phyloP scores from a whole-genome alignment of 2,888 invertebrate genomes.

The Pardosa pseudoannulata region DNA sequence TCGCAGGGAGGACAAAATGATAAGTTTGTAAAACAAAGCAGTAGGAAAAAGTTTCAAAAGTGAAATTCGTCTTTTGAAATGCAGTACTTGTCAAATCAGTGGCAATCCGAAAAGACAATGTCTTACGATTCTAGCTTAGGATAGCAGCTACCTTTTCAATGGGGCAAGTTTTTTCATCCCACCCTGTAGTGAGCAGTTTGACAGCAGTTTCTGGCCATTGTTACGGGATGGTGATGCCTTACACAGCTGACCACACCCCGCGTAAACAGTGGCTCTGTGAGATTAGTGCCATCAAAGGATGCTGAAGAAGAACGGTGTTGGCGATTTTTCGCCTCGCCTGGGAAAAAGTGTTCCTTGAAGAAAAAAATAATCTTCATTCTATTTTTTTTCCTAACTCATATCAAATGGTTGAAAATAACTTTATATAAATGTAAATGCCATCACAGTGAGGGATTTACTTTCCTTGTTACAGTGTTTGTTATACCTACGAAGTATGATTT shows the following conservation, averaged over 20 bases:
- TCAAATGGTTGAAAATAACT: too few relatives aligned
- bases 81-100: conserved; percentile 35
- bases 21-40: too few relatives aligned
- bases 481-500: too few relatives aligned
- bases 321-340: conserved; percentile 17
- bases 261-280: conserved; percentile 24
- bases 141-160: background rate
- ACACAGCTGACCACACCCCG: conserved; percentile 4
- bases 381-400: too few relatives aligned
- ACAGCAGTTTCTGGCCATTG: conserved; percentile 31
- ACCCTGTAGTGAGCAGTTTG: conserved; percentile 32
- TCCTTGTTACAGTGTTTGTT: too few relatives aligned
- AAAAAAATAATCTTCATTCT: too few relatives aligned
- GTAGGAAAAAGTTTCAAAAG: too few relatives aligned
- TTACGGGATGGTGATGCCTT: conserved; percentile 30
- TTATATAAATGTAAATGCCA: too few relatives aligned
- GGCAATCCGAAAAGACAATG: conserved; percentile 35
- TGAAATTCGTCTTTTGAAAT: background rate
- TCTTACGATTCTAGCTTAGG: conserved; percentile 14
- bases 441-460: too few relatives aligned
- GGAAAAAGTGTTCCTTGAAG: too few relatives aligned
- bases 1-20: too few relatives aligned
- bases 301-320: background rate
- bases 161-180: background rate
- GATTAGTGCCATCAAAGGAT: background rate